Conservation (phyloP, 1,140 invertebrate genomes). For the Temnothorax longispinosus region DNA sequence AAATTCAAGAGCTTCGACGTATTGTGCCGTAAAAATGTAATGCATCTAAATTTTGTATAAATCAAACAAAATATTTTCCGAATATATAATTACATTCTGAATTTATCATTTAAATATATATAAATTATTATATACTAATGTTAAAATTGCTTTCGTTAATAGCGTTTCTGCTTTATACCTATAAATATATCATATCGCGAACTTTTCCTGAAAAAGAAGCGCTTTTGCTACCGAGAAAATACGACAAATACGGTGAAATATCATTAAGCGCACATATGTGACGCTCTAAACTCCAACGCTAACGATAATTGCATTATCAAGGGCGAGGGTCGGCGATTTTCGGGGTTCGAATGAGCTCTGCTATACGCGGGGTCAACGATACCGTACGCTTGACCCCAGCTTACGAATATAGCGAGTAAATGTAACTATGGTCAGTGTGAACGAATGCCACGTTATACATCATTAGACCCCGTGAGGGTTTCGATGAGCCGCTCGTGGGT, state of each 20-base stretch:
- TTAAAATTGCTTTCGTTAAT: not conserved
- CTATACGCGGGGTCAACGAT: constrained; percentile 66
- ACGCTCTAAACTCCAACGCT: constrained; percentile 74
- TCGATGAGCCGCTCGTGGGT: constrained; percentile 73
- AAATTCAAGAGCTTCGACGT: not conserved
- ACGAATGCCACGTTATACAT: constrained; percentile 78
- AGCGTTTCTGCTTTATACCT: not conserved
- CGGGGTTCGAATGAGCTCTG: constrained; percentile 38
- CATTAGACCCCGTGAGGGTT: constrained; percentile 77
- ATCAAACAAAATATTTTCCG: not conserved
- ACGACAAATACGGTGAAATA: constrained; percentile 25
- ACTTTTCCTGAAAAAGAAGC: not conserved
- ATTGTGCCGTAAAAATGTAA: not conserved
- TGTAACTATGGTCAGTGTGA: constrained; percentile 62
- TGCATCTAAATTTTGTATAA: not conserved
- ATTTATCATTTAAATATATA: constrained; percentile 2
- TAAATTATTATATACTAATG: not conserved
- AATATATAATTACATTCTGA: not conserved
- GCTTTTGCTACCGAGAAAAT: constrained; percentile 2
- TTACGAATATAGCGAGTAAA: constrained; percentile 61
- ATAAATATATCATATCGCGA: not conserved
- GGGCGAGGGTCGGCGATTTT: constrained; percentile 63
- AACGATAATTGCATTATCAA: constrained; percentile 82
- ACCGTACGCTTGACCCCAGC: constrained; percentile 77
- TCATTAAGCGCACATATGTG: constrained; percentile 66